Evolutionary conservation across 2,888 invertebrate genomes (phyloP), one percentile per base, ranked within the genome.

Genomic region (Crioceris asparagi): DNA sequence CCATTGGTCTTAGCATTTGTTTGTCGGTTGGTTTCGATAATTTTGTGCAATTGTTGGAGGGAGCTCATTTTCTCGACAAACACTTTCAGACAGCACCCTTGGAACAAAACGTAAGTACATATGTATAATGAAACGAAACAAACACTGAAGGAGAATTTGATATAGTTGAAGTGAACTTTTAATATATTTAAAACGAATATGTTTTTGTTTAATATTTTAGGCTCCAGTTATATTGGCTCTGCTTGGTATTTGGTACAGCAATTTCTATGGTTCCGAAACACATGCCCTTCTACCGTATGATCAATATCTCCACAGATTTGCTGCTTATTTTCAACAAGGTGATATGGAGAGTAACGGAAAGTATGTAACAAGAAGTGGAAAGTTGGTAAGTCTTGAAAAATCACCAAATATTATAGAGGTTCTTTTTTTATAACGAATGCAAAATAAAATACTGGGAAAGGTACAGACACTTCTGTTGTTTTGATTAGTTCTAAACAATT

Each of bases 341-440:
- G 97, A 97, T 58, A 97, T 99, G 98, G 98, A 99, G 66, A 93
- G 93, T 48, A 98, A 98, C 66, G 98, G 98, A 45, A 98, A 99
- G 68, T 84, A 83, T 56, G 84, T 88, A 17, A 86, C 85, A 0
- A 74, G 82, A 19, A 67, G 72, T 10, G 83, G 84, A 0, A 62
- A 74, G 40, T 65, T 49, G 15, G 75, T 74, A 36, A 60, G 68
- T 54, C 68, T 30, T 3, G 16, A 8, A 25, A n/a, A 2, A 14
- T 17, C 8, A 21, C 31, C 1, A 32, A 34, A 6, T 11, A 29
- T 29, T 11, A 29, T n/a, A n/a, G 3, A 7, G 30, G 5, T 2
- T 5, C 16, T 6, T 3, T 25, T 25, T 2, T 17, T 7, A 25
- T 25, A 25, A 11, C 12, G 3, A 4, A 25, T 2, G 4, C 12